These are phyloP conservation scores for Agrypnia vestita DNA, from an alignment of 1,140 invertebrate species.

Conservation along the genomic window DNA sequence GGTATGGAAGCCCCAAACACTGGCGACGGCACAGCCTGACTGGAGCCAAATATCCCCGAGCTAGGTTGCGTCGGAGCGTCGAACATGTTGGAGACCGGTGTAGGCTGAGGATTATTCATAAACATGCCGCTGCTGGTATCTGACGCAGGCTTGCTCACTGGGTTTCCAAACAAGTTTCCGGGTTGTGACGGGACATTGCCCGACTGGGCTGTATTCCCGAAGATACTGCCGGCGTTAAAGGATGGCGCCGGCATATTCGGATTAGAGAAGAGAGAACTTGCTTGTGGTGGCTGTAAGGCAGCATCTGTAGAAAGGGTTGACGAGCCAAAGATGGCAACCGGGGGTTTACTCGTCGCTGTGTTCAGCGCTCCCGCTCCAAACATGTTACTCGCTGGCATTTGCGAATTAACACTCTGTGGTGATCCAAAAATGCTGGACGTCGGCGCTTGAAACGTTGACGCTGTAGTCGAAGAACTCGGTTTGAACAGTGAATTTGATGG, in stretches of 20 bases:
- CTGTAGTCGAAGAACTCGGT: constrained; percentile 9
- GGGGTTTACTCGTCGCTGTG: constrained; percentile 8
- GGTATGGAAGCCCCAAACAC: constrained; percentile 54
- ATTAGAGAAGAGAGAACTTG: constrained; percentile 41
- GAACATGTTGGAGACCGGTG: constrained; percentile 17
- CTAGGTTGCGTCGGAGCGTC: constrained; percentile 26
- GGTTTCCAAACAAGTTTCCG: constrained; percentile 24
- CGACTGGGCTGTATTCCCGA: constrained; percentile 3
- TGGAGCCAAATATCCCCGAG: constrained; percentile 35
- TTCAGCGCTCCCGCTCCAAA: constrained; percentile 12
- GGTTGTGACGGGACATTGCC: constrained; percentile 22
- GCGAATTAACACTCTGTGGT: constrained; percentile 13
- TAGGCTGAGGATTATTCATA: constrained; percentile 13
- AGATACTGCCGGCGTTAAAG: constrained; percentile 32
- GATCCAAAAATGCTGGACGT: constrained; percentile 48
- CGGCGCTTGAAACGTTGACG: constrained; percentile 19
- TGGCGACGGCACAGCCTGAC: constrained; percentile 47
- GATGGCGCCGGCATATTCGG: neutral
- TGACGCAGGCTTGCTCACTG: constrained; percentile 12
- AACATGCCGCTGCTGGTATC: constrained; percentile 15
- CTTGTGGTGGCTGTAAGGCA: neutral
- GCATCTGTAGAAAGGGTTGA: constrained; percentile 4
- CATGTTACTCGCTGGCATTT: constrained; percentile 12
- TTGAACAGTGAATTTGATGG: constrained; percentile 13
- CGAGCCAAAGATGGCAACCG: constrained; percentile 30